Evolutionary conservation across 92 coral and sea anemone genomes (phyloP), one percentile per base, ranked within the genome.

Genomic region (Palythoa caribaeorum): DNA sequence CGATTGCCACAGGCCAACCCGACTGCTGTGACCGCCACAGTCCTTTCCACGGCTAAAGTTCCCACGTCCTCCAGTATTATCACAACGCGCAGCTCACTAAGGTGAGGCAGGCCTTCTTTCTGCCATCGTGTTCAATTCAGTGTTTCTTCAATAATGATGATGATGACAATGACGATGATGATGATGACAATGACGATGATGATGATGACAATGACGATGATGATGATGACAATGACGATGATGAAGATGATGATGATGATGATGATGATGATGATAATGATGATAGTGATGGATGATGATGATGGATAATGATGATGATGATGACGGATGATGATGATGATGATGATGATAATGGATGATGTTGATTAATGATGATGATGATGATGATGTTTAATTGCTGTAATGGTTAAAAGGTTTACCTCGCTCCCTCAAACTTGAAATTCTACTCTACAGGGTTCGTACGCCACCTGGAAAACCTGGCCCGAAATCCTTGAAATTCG

Each of bases 11-110:
- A 79, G 72, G 38, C 35, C 15, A 40, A 68, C 52, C 76, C n/a
- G 28, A 51, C 15, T 28, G 71, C 54, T 10, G 47, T 40, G 44
- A 68, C 86, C 13, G 44, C 76, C 38, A 21, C 76, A 21, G 60
- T 1, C 70, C 20, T 53, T 15, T 40, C 86, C 19, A 20, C 76
- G 15, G 57, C 16, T 17, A 81, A 63, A 60, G 47, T 50, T 37
- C 75, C 75, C 9, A 13, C 75, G 60, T 66, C 86, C 59, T 65
- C 62, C 7, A 81, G 86, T 44, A 74, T 92, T 72, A 93, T 95
- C 9, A 88, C 94, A 3, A 95, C 98, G 53, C 94, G 98, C 57
- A 81, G 86, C 36, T 65, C 85, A n/a, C 1, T 63, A 74, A 80
- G 85, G 85, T 80, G 74, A 80, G 85, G 1, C 11, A 39, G 1